Base-by-base conservation (phyloP, 2,888 invertebrate species). In the Drosophila mulleri region DNA sequence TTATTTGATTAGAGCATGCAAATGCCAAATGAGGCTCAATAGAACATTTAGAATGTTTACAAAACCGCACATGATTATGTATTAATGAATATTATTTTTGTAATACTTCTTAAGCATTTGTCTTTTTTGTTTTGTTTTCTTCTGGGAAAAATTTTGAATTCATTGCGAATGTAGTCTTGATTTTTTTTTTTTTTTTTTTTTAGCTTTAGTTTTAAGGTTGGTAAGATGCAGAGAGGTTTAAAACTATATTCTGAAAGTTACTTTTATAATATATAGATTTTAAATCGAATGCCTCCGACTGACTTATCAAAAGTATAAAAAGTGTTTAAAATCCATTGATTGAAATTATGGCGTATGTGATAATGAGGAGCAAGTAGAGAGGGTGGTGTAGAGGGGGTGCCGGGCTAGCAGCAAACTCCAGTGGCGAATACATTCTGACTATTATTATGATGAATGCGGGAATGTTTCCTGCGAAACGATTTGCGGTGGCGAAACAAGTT, bases 401-500 rank as follows among this genome's bases (percentile, higher is more conserved):
- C 26, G 68, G 78, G 75, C 68, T 82, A 80, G 70, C 76, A 79
- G 76, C 71, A 64, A 66, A 70, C 63, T 85, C 67, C 82, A 72
- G 59, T 70, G 48, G 52, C 61, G 67, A 48, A 52, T 60, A 50
- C 18, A 60, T 56, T 54, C 37, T 61, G 59, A 53, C 59, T 45
- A 60, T 67, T 57, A 50, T 59, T 48, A 60, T 20, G 39, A 14
- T 72, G 32, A 16, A 23, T 53, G 18, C 41, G 26, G 41, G 56
- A 44, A 42, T 79, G 85, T 93, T 93, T 93, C 92, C 93, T 93
- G 80, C 93, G 93, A 88, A 93, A 92, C 57, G 93, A 92, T 83
- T 93, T 93, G 78, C 93, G 93, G 85, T 93, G 93, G 76, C 92
- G 92, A 89, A 91, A 91, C 84, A 92, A 89, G 90, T 90, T 91